These are phyloP conservation scores for Botia almorhae DNA, from an alignment of 2,797 vertebrate genomes.

Conservation along the genomic window DNA sequence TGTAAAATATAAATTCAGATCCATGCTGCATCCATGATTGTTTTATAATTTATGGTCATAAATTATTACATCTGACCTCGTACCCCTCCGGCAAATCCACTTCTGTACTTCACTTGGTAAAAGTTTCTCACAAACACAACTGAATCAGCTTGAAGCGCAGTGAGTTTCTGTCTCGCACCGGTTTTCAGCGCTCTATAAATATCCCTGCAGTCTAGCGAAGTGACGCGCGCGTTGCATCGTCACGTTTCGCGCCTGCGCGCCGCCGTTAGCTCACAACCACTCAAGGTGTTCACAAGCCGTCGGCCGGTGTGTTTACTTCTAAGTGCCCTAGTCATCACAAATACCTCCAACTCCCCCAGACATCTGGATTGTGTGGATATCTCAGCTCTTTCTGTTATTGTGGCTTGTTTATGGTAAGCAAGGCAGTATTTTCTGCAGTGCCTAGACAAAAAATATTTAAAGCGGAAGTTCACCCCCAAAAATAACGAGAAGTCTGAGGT, in stretches of 20 bases:
- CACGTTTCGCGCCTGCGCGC: slow-evolving; percentile 26
- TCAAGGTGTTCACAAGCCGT: slow-evolving; percentile 42
- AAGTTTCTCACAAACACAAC: slow-evolving; percentile 27
- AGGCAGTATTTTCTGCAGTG: background rate
- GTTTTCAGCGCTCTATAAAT: slow-evolving; percentile 40
- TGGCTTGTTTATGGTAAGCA: background rate
- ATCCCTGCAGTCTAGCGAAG: slow-evolving; percentile 31
- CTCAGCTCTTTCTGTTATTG: background rate
- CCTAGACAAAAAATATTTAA: background rate
- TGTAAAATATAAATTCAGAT: background rate
- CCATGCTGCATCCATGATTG: background rate
- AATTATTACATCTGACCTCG: slow-evolving; percentile 3
- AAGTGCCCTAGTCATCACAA: slow-evolving; percentile 17
- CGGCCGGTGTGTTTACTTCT: slow-evolving; percentile 21
- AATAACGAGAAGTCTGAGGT: background rate
- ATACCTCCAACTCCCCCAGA: background rate
- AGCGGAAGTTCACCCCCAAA: background rate
- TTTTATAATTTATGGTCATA: slow-evolving; percentile 34
- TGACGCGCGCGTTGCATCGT: slow-evolving; percentile 41
- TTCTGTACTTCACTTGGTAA: slow-evolving; percentile 4
- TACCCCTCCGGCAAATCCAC: background rate
- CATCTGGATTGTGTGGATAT: background rate
- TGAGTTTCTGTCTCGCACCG: slow-evolving; percentile 21
- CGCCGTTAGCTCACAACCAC: slow-evolving; percentile 37
- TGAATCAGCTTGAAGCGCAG: slow-evolving; percentile 25